A percentile compares a stretch with the other conserved stretches of the same genome.
Evolutionary conservation across 64 coral and sea anemone species (phyloP).

Genomic region (Acropora tenuis): DNA sequence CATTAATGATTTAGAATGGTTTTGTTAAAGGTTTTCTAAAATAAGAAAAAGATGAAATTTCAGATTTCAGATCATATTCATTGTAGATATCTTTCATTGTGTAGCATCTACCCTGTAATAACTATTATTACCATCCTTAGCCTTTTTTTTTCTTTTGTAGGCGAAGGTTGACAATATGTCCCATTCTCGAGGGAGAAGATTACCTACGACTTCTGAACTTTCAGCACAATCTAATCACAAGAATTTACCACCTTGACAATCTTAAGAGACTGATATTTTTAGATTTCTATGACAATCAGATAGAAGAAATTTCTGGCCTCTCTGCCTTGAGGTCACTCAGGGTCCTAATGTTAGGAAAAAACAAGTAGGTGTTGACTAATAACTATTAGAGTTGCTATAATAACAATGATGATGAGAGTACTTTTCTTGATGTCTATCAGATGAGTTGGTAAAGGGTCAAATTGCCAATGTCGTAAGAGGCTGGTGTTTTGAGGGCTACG

Average conservation of each 20-base stretch:
- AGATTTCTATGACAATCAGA: conserved; percentile 98
- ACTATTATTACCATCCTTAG: neutral
- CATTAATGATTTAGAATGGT: too few species aligned
- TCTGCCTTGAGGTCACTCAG: conserved; percentile 82
- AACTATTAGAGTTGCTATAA: too few species aligned
- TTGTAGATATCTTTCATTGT: too few species aligned
- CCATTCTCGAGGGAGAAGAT: conserved; percentile 96
- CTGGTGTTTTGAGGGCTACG: too few species aligned
- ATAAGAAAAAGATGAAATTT: too few species aligned
- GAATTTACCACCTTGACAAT: conserved; percentile 85
- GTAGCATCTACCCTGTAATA: too few species aligned
- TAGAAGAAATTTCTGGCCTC: conserved; percentile 91
- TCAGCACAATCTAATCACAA: conserved; percentile 92
- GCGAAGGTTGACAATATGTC: conserved; percentile 86
- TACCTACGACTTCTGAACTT: conserved; percentile 91
- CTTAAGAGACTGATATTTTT: conserved; percentile 92
- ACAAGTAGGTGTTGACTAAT: conserved; percentile 57
- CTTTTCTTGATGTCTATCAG: too few species aligned
- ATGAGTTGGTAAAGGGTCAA: too few species aligned
- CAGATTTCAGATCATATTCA: too few species aligned
- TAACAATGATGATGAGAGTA: too few species aligned
- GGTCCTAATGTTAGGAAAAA: conserved; percentile 95
- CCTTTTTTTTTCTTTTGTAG: conserved; percentile 33
- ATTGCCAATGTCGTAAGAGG: too few species aligned
- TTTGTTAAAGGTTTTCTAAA: too few species aligned